Conservation (phyloP, 2,113 vertebrate species). For the Coracopsis vasa region DNA sequence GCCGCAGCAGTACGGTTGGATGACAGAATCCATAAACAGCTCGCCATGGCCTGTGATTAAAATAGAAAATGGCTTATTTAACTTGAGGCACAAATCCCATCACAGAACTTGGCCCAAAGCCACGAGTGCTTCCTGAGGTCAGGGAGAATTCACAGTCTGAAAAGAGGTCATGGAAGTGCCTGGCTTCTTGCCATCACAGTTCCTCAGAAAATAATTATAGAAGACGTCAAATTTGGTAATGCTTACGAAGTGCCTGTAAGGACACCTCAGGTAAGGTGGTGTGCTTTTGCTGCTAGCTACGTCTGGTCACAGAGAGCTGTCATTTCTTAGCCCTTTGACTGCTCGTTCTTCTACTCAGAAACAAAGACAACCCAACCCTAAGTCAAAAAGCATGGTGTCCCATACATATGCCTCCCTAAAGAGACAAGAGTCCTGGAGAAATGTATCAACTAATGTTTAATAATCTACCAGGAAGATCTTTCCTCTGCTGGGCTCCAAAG, state of each 20-base stretch:
- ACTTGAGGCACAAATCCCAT: background rate
- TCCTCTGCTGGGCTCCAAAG: background rate
- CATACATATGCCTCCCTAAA: background rate
- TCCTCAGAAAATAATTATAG: background rate
- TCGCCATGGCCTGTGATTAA: background rate
- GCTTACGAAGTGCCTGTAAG: background rate
- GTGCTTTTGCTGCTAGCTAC: background rate
- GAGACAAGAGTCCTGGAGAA: background rate
- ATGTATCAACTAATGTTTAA: background rate
- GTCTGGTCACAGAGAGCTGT: background rate
- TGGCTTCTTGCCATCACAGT: background rate
- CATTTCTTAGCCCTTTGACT: background rate
- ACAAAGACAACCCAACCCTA: background rate
- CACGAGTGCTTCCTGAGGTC: background rate
- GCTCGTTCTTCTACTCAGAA: background rate
- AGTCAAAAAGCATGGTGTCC: background rate
- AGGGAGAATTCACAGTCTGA: background rate
- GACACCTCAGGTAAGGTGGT: background rate
- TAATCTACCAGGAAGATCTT: background rate
- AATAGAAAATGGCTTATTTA: conserved; percentile 29
- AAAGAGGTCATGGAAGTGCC: background rate
- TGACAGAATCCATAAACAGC: conserved; percentile 22
- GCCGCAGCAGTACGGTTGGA: background rate
- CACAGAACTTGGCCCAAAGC: background rate
- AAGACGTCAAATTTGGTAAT: background rate